Evolutionary conservation across 2,888 invertebrate genomes (phyloP).

Genomic region (Metalampra italica): DNA sequence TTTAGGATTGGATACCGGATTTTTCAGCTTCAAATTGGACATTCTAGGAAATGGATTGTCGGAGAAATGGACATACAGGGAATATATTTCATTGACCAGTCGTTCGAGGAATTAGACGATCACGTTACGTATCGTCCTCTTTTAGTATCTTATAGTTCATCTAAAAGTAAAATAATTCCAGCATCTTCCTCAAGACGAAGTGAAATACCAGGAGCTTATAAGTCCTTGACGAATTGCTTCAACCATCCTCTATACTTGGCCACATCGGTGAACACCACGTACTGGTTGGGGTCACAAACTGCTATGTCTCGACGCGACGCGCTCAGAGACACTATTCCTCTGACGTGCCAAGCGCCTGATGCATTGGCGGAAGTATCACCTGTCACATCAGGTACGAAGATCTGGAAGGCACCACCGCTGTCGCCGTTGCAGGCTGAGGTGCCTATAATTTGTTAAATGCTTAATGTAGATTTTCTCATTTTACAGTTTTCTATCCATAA

Average conservation of each 20-base stretch:
- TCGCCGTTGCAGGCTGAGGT: constrained; percentile 74
- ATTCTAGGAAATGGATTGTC: no score
- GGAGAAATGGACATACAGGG: no score
- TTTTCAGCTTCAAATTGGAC: no score
- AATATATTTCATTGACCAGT: no score
- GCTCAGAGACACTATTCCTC: constrained; percentile 44
- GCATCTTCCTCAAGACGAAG: not conserved
- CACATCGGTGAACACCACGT: constrained; percentile 65
- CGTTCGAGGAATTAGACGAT: no score
- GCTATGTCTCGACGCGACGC: constrained; percentile 26
- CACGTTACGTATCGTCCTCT: no score
- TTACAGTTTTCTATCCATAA: no score
- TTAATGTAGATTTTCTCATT: no score
- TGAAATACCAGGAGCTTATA: not conserved
- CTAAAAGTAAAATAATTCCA: no score
- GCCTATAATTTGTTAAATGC: constrained; percentile 28
- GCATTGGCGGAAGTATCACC: constrained; percentile 18
- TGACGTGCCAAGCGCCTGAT: constrained; percentile 37
- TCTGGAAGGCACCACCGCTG: constrained; percentile 67
- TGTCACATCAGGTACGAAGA: constrained; percentile 41
- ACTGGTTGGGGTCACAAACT: constrained; percentile 61
- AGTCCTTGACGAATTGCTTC: constrained; percentile 15
- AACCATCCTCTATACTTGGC: constrained; percentile 43
- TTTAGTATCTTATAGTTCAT: no score
- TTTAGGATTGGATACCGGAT: no score